Percentiles rank a stretch among this genome's conserved stretches.
Evolutionary conservation across 2,797 vertebrate genomes (phyloP).

Genomic region (Taenioides sp.): DNA sequence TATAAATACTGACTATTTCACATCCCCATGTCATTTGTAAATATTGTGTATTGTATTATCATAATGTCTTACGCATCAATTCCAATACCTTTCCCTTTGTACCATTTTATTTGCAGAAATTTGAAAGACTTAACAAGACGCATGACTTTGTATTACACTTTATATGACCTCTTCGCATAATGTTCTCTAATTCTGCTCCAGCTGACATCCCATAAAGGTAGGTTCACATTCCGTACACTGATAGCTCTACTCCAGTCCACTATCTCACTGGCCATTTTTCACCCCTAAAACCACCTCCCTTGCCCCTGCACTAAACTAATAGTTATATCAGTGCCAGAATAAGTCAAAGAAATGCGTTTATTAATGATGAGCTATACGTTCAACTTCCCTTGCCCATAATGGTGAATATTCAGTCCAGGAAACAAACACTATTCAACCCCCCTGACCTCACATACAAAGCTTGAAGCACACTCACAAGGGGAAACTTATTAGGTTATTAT

Average conservation of each 20-base stretch:
- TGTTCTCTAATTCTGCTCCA: slow-evolving; percentile 12
- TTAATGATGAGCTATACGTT: slow-evolving; percentile 57
- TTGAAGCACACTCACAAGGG: slow-evolving; percentile 32
- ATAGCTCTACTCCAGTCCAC: slow-evolving; percentile 24
- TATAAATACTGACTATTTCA: not conserved
- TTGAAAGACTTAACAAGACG: not conserved
- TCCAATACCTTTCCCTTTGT: not conserved
- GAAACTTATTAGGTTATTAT: slow-evolving; percentile 85
- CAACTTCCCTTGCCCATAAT: slow-evolving; percentile 33
- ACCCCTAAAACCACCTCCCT: slow-evolving; percentile 44
- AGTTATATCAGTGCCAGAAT: slow-evolving; percentile 45
- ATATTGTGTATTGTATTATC: too few species aligned
- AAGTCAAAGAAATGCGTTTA: slow-evolving; percentile 47
- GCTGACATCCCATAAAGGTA: slow-evolving; percentile 24
- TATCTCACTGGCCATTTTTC: slow-evolving; percentile 38
- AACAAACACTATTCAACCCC: slow-evolving; percentile 64
- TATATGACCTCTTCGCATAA: slow-evolving; percentile 10
- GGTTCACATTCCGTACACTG: slow-evolving; percentile 37
- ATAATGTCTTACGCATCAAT: too few species aligned
- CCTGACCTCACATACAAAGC: slow-evolving; percentile 40
- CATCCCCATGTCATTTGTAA: too few species aligned
- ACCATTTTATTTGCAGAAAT: not conserved
- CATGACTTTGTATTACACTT: slow-evolving; percentile 4
- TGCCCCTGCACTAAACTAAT: slow-evolving; percentile 47
- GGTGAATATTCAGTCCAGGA: slow-evolving; percentile 60